phyloP scores from a whole-genome alignment of 2,797 vertebrate genomes.

The Sebastes cheni region DNA sequence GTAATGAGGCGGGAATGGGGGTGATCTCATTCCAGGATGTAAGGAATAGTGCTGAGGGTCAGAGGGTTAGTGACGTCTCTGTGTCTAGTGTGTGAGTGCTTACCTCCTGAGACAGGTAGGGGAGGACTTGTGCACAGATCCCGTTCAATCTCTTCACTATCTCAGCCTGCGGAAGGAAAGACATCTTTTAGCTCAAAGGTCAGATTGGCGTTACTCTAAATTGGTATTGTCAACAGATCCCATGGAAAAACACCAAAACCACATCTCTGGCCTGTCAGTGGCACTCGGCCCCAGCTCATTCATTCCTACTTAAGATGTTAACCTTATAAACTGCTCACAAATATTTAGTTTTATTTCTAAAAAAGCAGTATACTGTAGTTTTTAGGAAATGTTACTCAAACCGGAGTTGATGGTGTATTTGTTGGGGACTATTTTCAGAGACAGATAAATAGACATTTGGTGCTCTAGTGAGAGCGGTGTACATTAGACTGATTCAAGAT shows the following conservation, averaged over 20 bases:
- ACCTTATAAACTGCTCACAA: not conserved
- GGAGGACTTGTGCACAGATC: slow-evolving; percentile 97
- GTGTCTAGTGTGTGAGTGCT: slow-evolving; percentile 32
- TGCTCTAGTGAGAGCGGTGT: not conserved
- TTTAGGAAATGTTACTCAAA: not conserved
- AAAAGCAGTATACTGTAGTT: not conserved
- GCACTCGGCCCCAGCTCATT: too few species aligned
- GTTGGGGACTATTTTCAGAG: not conserved
- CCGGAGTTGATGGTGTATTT: not conserved
- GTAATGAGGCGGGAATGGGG: slow-evolving; percentile 74
- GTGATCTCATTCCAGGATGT: slow-evolving; percentile 73
- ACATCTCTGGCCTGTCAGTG: not conserved
- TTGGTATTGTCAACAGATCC: not conserved
- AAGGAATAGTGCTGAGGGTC: slow-evolving; percentile 59
- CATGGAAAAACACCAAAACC: not conserved
- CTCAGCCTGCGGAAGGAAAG: slow-evolving; percentile 86
- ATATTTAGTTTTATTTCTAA: not conserved
- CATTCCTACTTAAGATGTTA: not conserved
- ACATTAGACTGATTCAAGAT: not conserved
- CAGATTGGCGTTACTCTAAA: not conserved
- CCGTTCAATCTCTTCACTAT: slow-evolving; percentile 98
- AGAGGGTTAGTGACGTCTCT: slow-evolving; percentile 51
- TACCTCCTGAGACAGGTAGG: slow-evolving; percentile 99
- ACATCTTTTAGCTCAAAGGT: not conserved
- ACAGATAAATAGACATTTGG: not conserved